Conservation (phyloP, 2,797 vertebrate species). For the Malurus leucopterus region DNA sequence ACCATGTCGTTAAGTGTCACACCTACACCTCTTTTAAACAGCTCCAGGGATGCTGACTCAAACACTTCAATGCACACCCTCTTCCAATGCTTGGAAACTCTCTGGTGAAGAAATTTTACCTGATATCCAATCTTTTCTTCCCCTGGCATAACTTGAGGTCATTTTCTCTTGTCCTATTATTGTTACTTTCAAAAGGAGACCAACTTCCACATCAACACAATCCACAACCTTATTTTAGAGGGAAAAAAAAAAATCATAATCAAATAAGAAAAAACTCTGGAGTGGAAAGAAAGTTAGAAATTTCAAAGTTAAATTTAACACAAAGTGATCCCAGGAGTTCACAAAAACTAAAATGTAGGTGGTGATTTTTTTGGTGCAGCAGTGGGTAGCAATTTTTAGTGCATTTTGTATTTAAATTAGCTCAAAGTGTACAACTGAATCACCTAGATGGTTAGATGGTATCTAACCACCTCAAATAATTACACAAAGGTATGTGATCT, state of each 20-base stretch:
- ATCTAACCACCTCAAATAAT: neutral
- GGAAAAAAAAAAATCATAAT: neutral
- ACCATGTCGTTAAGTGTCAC: too few relatives aligned
- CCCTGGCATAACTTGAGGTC: neutral
- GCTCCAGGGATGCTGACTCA: neutral
- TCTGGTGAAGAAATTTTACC: neutral
- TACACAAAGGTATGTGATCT: neutral
- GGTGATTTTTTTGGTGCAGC: neutral
- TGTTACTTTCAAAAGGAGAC: neutral
- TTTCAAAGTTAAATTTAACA: conserved; percentile 38
- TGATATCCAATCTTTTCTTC: neutral
- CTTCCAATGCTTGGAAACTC: neutral
- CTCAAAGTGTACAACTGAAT: neutral
- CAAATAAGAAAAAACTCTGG: neutral
- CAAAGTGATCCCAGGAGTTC: neutral
- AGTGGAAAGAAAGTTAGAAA: neutral
- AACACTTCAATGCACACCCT: neutral
- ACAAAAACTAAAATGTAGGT: conserved; percentile 11
- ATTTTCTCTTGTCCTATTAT: neutral
- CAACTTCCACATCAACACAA: accelerated
- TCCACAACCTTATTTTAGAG: neutral
- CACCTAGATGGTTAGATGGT: neutral
- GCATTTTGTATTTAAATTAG: conserved; percentile 10
- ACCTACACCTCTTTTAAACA: neutral
- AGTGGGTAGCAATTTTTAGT: neutral